Evolutionary conservation across 2,113 vertebrate species (phyloP).

Genomic region (Hipposideros armiger): DNA sequence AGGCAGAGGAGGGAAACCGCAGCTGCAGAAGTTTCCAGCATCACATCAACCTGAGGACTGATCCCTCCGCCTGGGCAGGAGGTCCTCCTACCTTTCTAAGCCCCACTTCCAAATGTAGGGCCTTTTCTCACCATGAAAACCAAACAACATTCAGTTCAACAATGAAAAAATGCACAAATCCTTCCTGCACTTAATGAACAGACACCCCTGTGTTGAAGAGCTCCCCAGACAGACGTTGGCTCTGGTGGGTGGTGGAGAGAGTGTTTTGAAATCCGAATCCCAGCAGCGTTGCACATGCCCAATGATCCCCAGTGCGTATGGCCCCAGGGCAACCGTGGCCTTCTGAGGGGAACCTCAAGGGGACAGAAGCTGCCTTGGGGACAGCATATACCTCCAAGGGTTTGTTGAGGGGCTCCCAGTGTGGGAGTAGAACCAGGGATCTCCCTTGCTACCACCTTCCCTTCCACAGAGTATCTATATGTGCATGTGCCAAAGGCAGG

Average conservation of each 20-base stretch:
- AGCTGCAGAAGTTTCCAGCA: neutral
- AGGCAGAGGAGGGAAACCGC: neutral
- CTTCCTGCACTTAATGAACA: neutral
- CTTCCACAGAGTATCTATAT: neutral
- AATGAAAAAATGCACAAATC: neutral
- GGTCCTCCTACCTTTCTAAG: neutral
- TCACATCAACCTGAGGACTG: neutral
- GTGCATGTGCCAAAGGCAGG: neutral
- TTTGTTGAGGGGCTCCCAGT: neutral
- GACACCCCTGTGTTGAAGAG: neutral
- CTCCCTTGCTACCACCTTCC: neutral
- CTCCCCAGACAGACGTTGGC: neutral
- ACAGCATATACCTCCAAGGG: neutral
- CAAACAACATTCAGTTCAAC: neutral
- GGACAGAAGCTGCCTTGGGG: neutral
- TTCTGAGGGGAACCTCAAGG: neutral
- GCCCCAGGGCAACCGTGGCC: rapidly evolving
- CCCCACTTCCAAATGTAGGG: neutral
- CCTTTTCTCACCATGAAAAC: neutral
- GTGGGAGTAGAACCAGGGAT: neutral
- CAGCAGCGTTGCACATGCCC: rapidly evolving
- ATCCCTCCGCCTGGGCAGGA: neutral
- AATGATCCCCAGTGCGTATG: neutral
- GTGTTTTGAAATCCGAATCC: neutral
- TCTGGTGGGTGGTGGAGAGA: neutral